Evolutionary conservation across 2,797 vertebrate genomes (phyloP), one percentile per base, ranked within the genome.

Genomic region (Delichon dasypus): DNA sequence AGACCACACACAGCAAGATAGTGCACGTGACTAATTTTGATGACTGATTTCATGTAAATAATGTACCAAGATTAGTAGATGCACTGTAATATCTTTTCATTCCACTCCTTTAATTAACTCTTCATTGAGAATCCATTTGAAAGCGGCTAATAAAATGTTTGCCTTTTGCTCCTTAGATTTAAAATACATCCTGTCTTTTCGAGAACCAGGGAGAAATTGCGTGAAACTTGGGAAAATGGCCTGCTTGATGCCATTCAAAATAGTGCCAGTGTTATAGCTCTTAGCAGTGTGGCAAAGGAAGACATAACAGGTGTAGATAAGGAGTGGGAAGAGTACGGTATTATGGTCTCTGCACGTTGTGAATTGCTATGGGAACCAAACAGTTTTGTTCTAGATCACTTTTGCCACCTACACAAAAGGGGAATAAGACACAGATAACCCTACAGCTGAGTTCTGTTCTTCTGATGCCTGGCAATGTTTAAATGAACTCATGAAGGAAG

Each of bases 401-500:
- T 93, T 77, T 96, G 93, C 96, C 97, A 97, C 97, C 96, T 96
- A 97, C 95, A 96, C 90, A 77, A 95, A 91, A 96, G 62, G 70
- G 50, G 90, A 94, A 90, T 89, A 95, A 95, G 95, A 75, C 92
- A 93, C 57, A 97, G 97, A 96, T 96, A 96, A 89, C 85, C 88
- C 95, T 94, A 94, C 96, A 97, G 96, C 94, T 92, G 94, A 97
- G 92, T 88, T 80, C 91, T 96, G 96, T 97, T 96, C 95, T 94
- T 95, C 96, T 96, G 94, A 94, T 96, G 96, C 93, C 96, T 97
- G 97, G 96, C 97, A 96, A 85, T 77, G 97, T 96, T 96, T 97
- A 96, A 97, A 97, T 97, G 97, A 97, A 97, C 95, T 96, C 96
- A 97, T 86, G 96, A 95, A 97, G 92, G 88, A 97, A 97, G 96